A percentile compares a stretch with the other conserved stretches of the same genome.
These are phyloP conservation scores for Mycetomoellerius zeteki DNA, from an alignment of 1,140 invertebrate genomes.

Conservation along the genomic window DNA sequence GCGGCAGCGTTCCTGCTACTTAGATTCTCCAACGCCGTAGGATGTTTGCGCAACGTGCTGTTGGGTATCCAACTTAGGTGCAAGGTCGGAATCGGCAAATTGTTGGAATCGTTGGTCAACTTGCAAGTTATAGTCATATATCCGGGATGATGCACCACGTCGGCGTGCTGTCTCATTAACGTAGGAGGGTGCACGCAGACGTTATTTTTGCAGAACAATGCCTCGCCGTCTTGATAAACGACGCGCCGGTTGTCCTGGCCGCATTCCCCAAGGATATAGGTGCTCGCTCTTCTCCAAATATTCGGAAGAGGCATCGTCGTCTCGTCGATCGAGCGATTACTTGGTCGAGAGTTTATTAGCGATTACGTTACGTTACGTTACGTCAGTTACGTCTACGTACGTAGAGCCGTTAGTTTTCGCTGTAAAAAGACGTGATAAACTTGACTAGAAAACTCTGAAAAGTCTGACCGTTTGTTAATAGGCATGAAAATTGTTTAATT, in stretches of 20 bases:
- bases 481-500: too few relatives aligned
- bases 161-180: slow-evolving; percentile 92
- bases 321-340: not conserved
- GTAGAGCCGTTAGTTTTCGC: too few relatives aligned
- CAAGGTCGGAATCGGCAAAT: slow-evolving; percentile 94
- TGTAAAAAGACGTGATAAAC: not conserved
- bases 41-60: slow-evolving; percentile 94
- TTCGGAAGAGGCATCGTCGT: slow-evolving; percentile 91
- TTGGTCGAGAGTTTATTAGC: too few relatives aligned
- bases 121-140: slow-evolving; percentile 95
- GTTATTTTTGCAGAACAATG: slow-evolving; percentile 96
- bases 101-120: slow-evolving; percentile 91
- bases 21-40: slow-evolving; percentile 91
- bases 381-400: too few relatives aligned
- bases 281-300: slow-evolving; percentile 92
- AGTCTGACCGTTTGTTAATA: too few relatives aligned
- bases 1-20: slow-evolving; percentile 69
- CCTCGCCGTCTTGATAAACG: slow-evolving; percentile 93
- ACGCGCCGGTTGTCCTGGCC: slow-evolving; percentile 82
- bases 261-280: slow-evolving; percentile 92
- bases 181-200: slow-evolving; percentile 98
- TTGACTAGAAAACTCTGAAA: not conserved
- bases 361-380: too few relatives aligned
- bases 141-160: slow-evolving; percentile 96
- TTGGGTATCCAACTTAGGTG: slow-evolving; percentile 98